These are phyloP conservation scores for Nycteola revayana DNA, from an alignment of 2,888 invertebrate species.

Conservation along the genomic window DNA sequence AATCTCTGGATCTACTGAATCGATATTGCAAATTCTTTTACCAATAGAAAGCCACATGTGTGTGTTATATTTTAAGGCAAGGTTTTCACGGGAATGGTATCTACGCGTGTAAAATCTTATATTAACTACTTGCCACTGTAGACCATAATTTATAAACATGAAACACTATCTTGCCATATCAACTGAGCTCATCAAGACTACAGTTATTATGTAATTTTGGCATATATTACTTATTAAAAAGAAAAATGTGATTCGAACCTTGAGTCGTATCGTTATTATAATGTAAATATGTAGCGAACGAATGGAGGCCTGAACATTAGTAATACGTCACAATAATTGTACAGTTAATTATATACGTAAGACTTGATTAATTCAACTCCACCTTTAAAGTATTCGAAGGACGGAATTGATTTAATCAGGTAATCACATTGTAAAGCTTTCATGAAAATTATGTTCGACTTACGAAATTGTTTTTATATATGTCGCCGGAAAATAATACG, in stretches of 20 bases:
- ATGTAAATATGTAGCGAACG: constrained; percentile 72
- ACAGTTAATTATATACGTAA: constrained; percentile 32
- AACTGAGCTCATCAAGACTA: constrained; percentile 31
- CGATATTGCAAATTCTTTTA: too few species aligned
- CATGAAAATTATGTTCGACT: constrained; percentile 63
- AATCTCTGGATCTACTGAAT: too few species aligned
- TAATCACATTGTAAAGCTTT: constrained; percentile 54
- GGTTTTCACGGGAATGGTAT: too few species aligned
- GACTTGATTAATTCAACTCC: constrained; percentile 51
- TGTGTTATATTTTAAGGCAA: too few species aligned
- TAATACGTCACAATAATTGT: constrained; percentile 68
- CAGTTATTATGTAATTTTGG: constrained; percentile 41
- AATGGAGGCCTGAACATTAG: constrained; percentile 66
- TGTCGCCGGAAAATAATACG: too few species aligned
- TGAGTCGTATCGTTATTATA: constrained; percentile 40
- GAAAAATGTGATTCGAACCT: constrained; percentile 51
- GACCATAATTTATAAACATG: too few species aligned
- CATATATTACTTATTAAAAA: constrained; percentile 62
- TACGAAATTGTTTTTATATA: constrained; percentile 53
- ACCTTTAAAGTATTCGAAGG: background rate
- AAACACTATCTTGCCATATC: constrained; percentile 15
- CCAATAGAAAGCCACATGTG: too few species aligned
- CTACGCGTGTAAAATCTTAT: too few species aligned
- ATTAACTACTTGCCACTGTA: too few species aligned
- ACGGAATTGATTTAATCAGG: constrained; percentile 53